A percentile compares a stretch with the other conserved stretches of the same genome.
Evolutionary conservation across 2,888 invertebrate genomes (phyloP).

Genomic region (Drosophila robusta): DNA sequence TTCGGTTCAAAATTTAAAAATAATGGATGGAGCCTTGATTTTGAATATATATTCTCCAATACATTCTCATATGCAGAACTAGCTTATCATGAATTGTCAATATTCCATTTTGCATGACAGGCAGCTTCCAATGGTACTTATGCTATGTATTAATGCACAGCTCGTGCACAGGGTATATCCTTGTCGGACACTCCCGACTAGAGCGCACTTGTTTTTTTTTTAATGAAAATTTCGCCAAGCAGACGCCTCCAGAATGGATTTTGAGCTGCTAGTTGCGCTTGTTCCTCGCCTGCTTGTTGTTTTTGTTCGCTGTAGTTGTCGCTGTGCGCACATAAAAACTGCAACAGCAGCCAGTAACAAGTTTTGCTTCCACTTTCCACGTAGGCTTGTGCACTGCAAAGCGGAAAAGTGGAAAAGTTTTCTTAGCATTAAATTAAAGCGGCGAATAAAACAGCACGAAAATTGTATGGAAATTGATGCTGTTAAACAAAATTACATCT

Average conservation of each 20-base stretch:
- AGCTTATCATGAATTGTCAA: no score
- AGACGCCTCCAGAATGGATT: slow-evolving; percentile 10
- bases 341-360: slow-evolving; percentile 48
- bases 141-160: neutral
- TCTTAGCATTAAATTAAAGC: slow-evolving; percentile 47
- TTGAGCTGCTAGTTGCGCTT: slow-evolving; percentile 5
- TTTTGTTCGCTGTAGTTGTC: slow-evolving; percentile 16
- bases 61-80: no score
- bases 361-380: slow-evolving; percentile 34
- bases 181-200: neutral
- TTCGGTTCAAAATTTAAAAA: no score
- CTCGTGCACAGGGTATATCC: neutral
- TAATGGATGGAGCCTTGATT: no score
- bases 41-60: no score
- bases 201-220: neutral
- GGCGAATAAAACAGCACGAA: slow-evolving; percentile 26
- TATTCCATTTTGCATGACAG: no score
- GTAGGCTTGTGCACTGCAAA: slow-evolving; percentile 46
- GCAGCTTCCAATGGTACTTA: no score
- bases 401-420: slow-evolving; percentile 59
- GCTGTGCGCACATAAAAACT: slow-evolving; percentile 54
- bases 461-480: slow-evolving; percentile 25
- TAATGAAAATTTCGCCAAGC: slow-evolving; percentile 14
- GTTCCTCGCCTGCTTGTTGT: slow-evolving; percentile 15
- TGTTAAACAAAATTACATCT: slow-evolving; percentile 5